phyloP scores from a whole-genome alignment of 1,140 invertebrate genomes.

The Drosophila murphyi region DNA sequence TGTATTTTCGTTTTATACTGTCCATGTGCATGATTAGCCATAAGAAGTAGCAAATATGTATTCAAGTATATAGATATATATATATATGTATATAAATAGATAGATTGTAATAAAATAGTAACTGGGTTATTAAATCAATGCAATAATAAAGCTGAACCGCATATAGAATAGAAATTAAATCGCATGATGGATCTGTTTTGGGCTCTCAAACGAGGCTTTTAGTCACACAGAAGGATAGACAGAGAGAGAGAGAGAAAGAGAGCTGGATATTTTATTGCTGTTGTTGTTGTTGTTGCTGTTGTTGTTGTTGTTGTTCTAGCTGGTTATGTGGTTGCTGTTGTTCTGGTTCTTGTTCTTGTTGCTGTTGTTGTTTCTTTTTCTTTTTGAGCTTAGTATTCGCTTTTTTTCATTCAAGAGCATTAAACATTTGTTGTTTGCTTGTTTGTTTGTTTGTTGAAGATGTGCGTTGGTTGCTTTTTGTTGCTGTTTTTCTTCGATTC shows the following conservation, averaged over 20 bases:
- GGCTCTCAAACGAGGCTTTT: conserved; percentile 33
- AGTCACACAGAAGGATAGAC: conserved; percentile 29
- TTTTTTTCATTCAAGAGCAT: conserved; percentile 7
- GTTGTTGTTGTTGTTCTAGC: conserved; percentile 33
- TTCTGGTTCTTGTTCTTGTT: conserved; percentile 9
- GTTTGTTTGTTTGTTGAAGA: conserved; percentile 12
- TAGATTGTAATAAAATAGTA: conserved; percentile 70
- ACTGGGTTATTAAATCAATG: conserved; percentile 75
- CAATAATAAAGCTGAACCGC: conserved; percentile 85
- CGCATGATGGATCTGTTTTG: conserved; percentile 79
- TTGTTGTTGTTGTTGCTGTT: conserved; percentile 39
- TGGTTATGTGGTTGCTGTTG: conserved; percentile 16
- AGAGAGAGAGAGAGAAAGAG: conserved; percentile 15
- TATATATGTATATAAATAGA: conserved; percentile 39
- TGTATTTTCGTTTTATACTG: conserved; percentile 4
- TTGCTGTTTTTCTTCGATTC: conserved; percentile 15
- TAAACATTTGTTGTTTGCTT: conserved; percentile 8
- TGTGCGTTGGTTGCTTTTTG: conserved; percentile 52
- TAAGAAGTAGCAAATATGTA: conserved; percentile 47
- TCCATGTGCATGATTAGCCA: conserved; percentile 37
- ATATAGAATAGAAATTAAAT: conserved; percentile 85
- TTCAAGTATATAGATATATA: conserved; percentile 33
- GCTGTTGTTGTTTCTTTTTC: conserved; percentile 17
- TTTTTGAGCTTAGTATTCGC: conserved; percentile 13
- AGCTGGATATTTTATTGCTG: neutral